Evolutionary conservation across 2,888 invertebrate species (phyloP).

Genomic region (Lithophane leautieri): DNA sequence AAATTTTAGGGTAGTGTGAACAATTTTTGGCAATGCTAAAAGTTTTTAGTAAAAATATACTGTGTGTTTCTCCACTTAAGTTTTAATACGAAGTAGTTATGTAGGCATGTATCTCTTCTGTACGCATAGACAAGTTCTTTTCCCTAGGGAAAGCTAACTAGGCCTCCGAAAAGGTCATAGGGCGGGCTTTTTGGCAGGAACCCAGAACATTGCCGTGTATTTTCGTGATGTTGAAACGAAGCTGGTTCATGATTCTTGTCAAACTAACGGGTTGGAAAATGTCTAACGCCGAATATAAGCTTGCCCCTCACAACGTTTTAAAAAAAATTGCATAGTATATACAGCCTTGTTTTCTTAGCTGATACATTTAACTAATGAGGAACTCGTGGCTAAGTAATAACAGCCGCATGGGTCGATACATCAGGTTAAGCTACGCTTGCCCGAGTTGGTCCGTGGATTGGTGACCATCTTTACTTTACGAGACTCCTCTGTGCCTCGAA

Average conservation of each 20-base stretch:
- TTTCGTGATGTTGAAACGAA: constrained; percentile 47
- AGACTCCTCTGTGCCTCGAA: no score
- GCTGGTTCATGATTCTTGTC: constrained; percentile 52
- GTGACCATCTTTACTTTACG: no score
- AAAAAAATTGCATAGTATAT: no score
- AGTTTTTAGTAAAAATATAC: constrained; percentile 16
- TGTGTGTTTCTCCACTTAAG: not conserved
- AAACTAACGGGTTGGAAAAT: constrained; percentile 41
- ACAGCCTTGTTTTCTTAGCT: no score
- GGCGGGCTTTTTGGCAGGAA: constrained; percentile 40
- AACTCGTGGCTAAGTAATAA: no score
- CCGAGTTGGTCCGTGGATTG: no score
- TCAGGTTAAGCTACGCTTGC: no score
- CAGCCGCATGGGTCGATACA: no score
- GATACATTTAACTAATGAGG: no score
- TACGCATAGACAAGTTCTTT: constrained; percentile 5
- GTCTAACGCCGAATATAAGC: constrained; percentile 5
- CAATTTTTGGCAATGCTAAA: constrained; percentile 25
- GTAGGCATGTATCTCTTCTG: not conserved
- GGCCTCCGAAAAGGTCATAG: constrained; percentile 32
- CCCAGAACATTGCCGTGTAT: constrained; percentile 43
- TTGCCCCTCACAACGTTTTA: not conserved
- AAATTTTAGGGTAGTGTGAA: constrained; percentile 24
- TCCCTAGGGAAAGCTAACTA: constrained; percentile 23
- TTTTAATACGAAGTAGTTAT: constrained; percentile 9